Evolutionary conservation across 2,888 invertebrate genomes (phyloP), one percentile per base, ranked within the genome.

Genomic region (Drosophila leonis): DNA sequence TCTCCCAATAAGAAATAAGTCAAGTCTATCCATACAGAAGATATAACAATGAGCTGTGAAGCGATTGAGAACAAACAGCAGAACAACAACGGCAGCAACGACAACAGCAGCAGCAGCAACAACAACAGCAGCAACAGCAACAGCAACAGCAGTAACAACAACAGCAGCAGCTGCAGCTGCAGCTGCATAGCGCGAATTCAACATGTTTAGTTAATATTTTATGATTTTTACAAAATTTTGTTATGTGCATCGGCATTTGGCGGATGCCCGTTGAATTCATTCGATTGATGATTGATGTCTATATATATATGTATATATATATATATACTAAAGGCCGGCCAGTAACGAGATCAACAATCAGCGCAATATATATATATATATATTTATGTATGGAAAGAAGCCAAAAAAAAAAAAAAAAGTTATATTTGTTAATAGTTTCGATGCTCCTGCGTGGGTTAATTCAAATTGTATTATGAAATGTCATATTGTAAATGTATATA

Each of bases 361-460:
- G 41, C 18, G 9, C 7, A 42, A 18, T 18, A 4, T 3, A 33
- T 4, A 12, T 12, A 24, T 12, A 35, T 35, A 35, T 15, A 35
- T 35, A 5, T 35, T 5, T 39, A n/a, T 39, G 2, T n/a, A 8
- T n/a, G 9, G 3, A n/a, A 10, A 1, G 46, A 29, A 44, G 44
- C 24, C 44, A 15, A 13, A n/a, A n/a, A 24, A 24, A 4, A 24
- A 24, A 24, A 24, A 24, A 24, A 24, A 24, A 10, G 49, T 49
- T 49, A 29, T 15, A 29, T 15, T 52, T 52, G 37, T 37, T 35
- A n/a, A n/a, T 35, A 37, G 35, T 35, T 52, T 52, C 35, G 37
- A 49, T 20, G 0, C 31, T 10, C 18, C 33, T n/a, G 49, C n/a
- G 12, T 4, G 31, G 31, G 27, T n/a, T 5, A 3, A 27, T 54